Conservation (phyloP, 2,888 invertebrate species). For the Ochropacha duplaris region DNA sequence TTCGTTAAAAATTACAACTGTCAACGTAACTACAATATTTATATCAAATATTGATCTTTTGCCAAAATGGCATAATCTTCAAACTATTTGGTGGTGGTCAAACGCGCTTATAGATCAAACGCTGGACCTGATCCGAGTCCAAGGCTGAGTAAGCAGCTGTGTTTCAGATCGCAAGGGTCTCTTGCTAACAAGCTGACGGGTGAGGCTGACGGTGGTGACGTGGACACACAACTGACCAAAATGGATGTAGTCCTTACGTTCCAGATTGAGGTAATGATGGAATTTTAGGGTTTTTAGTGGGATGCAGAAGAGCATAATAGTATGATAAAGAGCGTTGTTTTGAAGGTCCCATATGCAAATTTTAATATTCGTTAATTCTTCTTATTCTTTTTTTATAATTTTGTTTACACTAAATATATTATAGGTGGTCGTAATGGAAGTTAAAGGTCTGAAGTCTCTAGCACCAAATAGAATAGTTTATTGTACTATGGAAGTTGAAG, state of each 20-base stretch:
- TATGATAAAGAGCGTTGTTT: no score
- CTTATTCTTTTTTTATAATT: background rate
- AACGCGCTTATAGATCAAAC: conserved; percentile 58
- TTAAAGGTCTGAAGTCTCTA: conserved; percentile 97
- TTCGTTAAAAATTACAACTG: no score
- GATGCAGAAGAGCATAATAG: background rate
- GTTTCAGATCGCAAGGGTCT: conserved; percentile 94
- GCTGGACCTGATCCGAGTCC: conserved; percentile 82
- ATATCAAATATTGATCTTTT: background rate
- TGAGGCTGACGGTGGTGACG: conserved; percentile 97
- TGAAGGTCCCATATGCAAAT: background rate
- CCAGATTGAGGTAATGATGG: conserved; percentile 91
- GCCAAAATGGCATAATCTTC: background rate
- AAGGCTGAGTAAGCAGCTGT: conserved; percentile 84
- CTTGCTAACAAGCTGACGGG: conserved; percentile 95
- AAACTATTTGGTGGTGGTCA: conserved; percentile 48
- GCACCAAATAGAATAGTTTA: conserved; percentile 99
- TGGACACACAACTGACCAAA: conserved; percentile 97
- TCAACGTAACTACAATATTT: background rate
- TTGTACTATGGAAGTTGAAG: conserved; percentile 99
- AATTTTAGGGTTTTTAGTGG: background rate
- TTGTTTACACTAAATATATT: conserved; percentile 41
- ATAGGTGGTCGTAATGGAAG: conserved; percentile 99
- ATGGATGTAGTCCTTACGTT: conserved; percentile 98
- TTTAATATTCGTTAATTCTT: background rate